A percentile compares a stretch with the other conserved stretches of the same genome.
These are phyloP conservation scores for Phrynosoma blainvillii DNA, from an alignment of 2,113 vertebrate species.

Conservation along the genomic window DNA sequence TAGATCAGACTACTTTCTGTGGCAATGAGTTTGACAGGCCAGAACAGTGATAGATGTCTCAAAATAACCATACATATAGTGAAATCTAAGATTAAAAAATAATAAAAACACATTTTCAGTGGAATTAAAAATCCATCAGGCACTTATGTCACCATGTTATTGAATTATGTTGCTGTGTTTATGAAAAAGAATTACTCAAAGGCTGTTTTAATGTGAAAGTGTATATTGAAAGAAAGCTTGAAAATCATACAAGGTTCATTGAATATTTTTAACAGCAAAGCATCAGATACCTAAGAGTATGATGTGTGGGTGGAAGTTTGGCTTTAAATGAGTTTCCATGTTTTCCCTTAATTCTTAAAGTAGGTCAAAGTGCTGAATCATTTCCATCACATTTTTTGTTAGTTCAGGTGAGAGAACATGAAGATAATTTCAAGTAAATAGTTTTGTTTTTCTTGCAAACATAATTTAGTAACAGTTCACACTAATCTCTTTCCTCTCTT, in stretches of 20 bases:
- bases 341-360: not conserved
- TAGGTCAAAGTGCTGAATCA: not conserved
- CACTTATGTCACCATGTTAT: not conserved
- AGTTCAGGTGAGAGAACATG: not conserved
- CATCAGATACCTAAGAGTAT: not conserved
- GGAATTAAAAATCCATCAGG: not conserved
- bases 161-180: not conserved
- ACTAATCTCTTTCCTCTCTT: not conserved
- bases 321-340: not conserved
- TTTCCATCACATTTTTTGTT: not conserved
- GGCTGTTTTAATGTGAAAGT: slow-evolving; percentile 5
- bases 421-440: slow-evolving; percentile 7
- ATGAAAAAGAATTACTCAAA: slow-evolving; percentile 16
- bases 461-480: not conserved
- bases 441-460: slow-evolving; percentile 13
- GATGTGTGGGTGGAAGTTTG: not conserved
- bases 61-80: too few species aligned
- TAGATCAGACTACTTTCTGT: not conserved
- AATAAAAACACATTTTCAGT: not conserved
- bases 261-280: slow-evolving; percentile 1
- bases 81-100: too few species aligned
- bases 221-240: not conserved
- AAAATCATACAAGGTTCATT: not conserved
- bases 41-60: not conserved
- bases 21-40: not conserved